phyloP scores from a whole-genome alignment of 2,888 invertebrate species.

The Archips crataeganus region DNA sequence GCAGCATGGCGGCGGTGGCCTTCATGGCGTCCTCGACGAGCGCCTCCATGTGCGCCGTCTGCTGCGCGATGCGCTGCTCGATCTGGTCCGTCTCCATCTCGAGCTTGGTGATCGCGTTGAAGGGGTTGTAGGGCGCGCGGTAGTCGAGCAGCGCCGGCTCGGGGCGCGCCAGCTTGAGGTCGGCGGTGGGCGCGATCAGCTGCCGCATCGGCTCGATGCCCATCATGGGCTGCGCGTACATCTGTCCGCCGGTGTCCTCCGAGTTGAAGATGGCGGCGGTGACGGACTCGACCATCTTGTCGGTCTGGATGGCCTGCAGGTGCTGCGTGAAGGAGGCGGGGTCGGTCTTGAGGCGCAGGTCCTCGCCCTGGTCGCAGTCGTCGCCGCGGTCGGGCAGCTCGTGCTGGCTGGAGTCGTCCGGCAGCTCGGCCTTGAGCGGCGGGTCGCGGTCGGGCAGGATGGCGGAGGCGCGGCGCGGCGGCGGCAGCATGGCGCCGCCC shows the following conservation, averaged over 20 bases:
- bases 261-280: slow-evolving; percentile 83
- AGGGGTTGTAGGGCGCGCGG: slow-evolving; percentile 66
- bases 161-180: slow-evolving; percentile 59
- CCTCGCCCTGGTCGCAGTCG: slow-evolving; percentile 80
- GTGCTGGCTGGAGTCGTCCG: slow-evolving; percentile 91
- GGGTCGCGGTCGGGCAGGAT: slow-evolving; percentile 85
- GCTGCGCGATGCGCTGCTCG: slow-evolving; percentile 71
- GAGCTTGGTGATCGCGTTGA: slow-evolving; percentile 72
- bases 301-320: slow-evolving; percentile 80
- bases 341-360: slow-evolving; percentile 89
- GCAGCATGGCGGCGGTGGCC: slow-evolving; percentile 75
- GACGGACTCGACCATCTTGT: slow-evolving; percentile 83
- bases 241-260: slow-evolving; percentile 66
- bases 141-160: slow-evolving; percentile 65
- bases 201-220: slow-evolving; percentile 66
- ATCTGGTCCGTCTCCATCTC: slow-evolving; percentile 71
- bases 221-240: slow-evolving; percentile 62
- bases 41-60: slow-evolving; percentile 80
- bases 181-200: slow-evolving; percentile 57
- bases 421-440: slow-evolving; percentile 86
- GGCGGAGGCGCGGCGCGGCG: slow-evolving; percentile 86
- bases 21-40: slow-evolving; percentile 81
- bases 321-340: slow-evolving; percentile 77
- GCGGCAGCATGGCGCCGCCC: slow-evolving; percentile 66
- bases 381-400: slow-evolving; percentile 54